Evolutionary conservation across 1,140 invertebrate species (phyloP).

Genomic region (Diploscapter pachys): DNA sequence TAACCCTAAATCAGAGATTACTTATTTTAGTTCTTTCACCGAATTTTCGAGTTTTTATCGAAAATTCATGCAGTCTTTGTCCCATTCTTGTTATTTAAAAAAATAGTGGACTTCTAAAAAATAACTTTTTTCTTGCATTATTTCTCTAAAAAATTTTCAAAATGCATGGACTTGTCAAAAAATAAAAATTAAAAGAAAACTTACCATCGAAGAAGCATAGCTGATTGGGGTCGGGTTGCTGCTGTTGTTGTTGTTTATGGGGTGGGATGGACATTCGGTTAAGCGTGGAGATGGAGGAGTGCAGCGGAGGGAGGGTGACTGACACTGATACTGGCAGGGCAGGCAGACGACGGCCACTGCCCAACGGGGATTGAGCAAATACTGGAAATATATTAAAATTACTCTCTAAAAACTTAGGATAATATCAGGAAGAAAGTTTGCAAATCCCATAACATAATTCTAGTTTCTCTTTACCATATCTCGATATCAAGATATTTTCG

Average conservation of each 20-base stretch:
- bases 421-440: no score
- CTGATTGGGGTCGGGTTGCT: constrained; percentile 11
- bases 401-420: no score
- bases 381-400: no score
- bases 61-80: neutral
- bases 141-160: neutral
- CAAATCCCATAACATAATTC: no score
- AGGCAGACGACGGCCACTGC: constrained; percentile 30
- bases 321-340: constrained; percentile 3
- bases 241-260: constrained; percentile 13
- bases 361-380: no score
- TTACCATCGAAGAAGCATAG: constrained; percentile 27
- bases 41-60: neutral
- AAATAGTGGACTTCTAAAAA: neutral
- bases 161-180: neutral
- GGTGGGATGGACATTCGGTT: constrained; percentile 21
- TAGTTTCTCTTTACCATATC: no score
- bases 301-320: neutral
- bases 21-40: no score
- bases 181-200: neutral
- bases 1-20: constrained; percentile 22
- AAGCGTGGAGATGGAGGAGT: constrained; percentile 9
- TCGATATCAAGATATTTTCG: no score
- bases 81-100: neutral
- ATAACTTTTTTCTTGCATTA: neutral